Conservation (phyloP, 2,113 vertebrate genomes). For the Psophia crepitans region DNA sequence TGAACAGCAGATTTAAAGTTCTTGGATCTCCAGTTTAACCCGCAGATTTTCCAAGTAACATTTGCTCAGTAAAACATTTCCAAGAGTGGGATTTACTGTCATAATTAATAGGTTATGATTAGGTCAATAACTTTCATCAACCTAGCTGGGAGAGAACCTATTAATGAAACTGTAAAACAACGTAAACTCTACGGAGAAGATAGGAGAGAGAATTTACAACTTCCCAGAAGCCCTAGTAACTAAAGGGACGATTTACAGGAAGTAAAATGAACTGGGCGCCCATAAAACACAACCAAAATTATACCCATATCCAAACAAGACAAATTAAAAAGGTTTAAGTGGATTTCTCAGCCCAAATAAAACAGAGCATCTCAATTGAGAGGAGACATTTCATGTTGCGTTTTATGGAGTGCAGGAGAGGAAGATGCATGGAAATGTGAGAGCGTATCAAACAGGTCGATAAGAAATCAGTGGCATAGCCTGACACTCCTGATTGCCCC, state of each 20-base stretch:
- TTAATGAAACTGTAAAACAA: slow-evolving; percentile 74
- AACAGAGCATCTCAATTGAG: slow-evolving; percentile 34
- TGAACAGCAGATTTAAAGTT: slow-evolving; percentile 48
- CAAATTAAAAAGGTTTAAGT: slow-evolving; percentile 65
- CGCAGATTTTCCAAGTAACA: slow-evolving; percentile 51
- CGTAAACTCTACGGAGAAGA: slow-evolving; percentile 63
- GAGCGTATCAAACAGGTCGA: background rate
- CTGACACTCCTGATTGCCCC: background rate
- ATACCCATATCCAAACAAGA: slow-evolving; percentile 67
- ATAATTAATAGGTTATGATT: slow-evolving; percentile 79
- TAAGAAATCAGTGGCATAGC: slow-evolving; percentile 1
- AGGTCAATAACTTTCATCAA: slow-evolving; percentile 77
- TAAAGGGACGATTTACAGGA: slow-evolving; percentile 73
- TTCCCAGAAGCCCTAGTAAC: slow-evolving; percentile 74
- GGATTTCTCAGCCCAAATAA: slow-evolving; percentile 54
- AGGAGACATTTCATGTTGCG: background rate
- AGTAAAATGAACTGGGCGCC: slow-evolving; percentile 64
- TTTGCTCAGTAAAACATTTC: slow-evolving; percentile 67
- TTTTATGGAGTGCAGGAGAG: slow-evolving; percentile 51
- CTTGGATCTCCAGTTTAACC: slow-evolving; percentile 52
- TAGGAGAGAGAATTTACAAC: slow-evolving; percentile 67
- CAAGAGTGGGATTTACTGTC: slow-evolving; percentile 65
- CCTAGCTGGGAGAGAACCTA: slow-evolving; percentile 63
- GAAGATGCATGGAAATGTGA: slow-evolving; percentile 40
- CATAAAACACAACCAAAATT: slow-evolving; percentile 70